phyloP scores from a whole-genome alignment of 1,140 invertebrate genomes.

The Macrostomum lignano region DNA sequence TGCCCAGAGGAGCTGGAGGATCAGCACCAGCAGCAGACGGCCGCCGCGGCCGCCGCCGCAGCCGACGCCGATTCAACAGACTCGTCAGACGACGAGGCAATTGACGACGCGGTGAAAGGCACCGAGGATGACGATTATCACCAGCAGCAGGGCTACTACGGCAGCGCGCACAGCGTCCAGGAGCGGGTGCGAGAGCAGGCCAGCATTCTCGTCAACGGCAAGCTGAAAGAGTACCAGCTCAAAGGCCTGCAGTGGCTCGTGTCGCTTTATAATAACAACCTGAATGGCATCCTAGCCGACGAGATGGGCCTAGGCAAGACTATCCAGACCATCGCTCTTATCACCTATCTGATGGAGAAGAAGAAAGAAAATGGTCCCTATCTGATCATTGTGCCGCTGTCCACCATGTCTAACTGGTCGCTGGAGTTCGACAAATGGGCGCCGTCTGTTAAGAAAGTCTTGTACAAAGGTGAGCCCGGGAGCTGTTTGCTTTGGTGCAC shows the following conservation, averaged over 20 bases:
- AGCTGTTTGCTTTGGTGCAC: slow-evolving; percentile 78
- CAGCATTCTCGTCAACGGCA: slow-evolving; percentile 63
- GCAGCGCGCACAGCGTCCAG: slow-evolving; percentile 65
- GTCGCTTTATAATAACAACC: slow-evolving; percentile 85
- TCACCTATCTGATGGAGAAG: slow-evolving; percentile 86
- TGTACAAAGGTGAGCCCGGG: slow-evolving; percentile 69
- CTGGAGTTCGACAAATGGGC: slow-evolving; percentile 96
- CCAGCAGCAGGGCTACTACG: slow-evolving; percentile 31
- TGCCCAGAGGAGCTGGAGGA: no score
- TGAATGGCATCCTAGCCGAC: slow-evolving; percentile 75
- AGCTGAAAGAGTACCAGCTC: slow-evolving; percentile 61
- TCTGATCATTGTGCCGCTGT: slow-evolving; percentile 81
- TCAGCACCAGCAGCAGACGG: no score
- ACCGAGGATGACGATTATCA: slow-evolving; percentile 64
- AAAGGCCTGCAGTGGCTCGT: slow-evolving; percentile 94
- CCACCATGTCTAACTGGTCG: slow-evolving; percentile 91
- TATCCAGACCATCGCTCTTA: slow-evolving; percentile 52
- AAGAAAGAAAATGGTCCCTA: slow-evolving; percentile 89
- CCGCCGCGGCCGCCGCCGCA: no score
- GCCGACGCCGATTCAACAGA: no score
- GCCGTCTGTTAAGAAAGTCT: slow-evolving; percentile 62
- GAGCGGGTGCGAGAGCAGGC: slow-evolving; percentile 75
- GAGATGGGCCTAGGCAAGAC: slow-evolving; percentile 38
- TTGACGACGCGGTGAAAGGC: slow-evolving; percentile 7
- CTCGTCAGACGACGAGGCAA: slow-evolving; percentile 12